Base-by-base conservation (phyloP, 2,888 invertebrate species). In the Parnassius apollo region DNA sequence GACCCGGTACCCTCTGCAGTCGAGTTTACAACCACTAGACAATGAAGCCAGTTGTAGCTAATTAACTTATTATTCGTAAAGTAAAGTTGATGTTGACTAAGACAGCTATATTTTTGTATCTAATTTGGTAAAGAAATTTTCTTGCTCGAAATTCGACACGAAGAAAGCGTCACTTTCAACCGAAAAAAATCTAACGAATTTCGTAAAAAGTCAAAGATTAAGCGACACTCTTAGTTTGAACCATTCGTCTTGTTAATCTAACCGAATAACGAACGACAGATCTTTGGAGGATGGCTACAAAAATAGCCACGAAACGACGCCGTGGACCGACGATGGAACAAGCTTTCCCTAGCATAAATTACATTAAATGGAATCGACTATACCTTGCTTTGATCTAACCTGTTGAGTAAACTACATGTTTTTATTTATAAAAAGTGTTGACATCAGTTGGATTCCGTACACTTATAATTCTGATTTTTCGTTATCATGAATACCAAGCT, bases 181-280 rank as follows among this genome's bases (percentile, higher is more conserved):
- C 22, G 22, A 45, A 51, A 61, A 54, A 61, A 55, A 61, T 56
- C 56, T 11, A 25, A 51, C 13, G 35, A 13, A 61, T 61, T 35
- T 44, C 22, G 55, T 61, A 61, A 61, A 61, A 77, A 76, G 78
- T 70, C 75, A 74, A 75, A 80, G 80, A 79, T 80, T 78, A 76
- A 79, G 71, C 70, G 75, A 72, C 73, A 69, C 74, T 73, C 69
- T 59, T 68, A 73, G 76, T 71, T 74, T 68, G 71, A 70, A 18
- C 73, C 78, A 83, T 84, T 76, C 73, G 72, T 81, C 81, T 80
- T 71, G 76, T 78, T 81, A 78, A 76, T 75, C 73, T 74, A 57
- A 56, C 51, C 61, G 51, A 57, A 57, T 61, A 61, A 61, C 56
- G 35, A 13, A 13, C 61, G 51, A 61, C 57, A 56, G 56, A 42